These are phyloP conservation scores for Catocala nupta DNA, from an alignment of 2,888 invertebrate genomes.

Conservation along the genomic window DNA sequence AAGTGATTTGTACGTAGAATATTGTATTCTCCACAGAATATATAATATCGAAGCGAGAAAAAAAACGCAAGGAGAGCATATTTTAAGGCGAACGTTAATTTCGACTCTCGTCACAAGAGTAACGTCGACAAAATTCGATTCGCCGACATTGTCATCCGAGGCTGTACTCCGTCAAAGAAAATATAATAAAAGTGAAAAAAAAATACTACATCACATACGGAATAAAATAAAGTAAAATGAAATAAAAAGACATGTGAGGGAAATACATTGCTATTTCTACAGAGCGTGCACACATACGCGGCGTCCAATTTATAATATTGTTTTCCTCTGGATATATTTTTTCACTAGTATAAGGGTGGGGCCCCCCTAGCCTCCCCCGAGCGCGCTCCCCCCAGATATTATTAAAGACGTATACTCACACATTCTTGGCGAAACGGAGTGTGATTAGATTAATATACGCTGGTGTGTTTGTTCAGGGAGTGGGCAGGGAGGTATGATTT, in stretches of 20 bases:
- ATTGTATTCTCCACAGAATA: conserved; percentile 35
- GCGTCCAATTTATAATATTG: conserved; percentile 87
- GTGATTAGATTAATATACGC: conserved; percentile 86
- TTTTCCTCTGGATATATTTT: conserved; percentile 87
- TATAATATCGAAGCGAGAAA: conserved; percentile 10
- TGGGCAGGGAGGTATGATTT: conserved; percentile 44
- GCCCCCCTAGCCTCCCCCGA: conserved; percentile 44
- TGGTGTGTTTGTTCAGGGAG: conserved; percentile 58
- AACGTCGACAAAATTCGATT: conserved; percentile 50
- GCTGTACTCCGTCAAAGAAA: conserved; percentile 55
- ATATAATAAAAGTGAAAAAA: conserved; percentile 76
- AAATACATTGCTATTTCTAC: conserved; percentile 70
- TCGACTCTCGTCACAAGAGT: conserved; percentile 37
- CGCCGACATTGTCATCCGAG: conserved; percentile 51
- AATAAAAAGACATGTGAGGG: conserved; percentile 76
- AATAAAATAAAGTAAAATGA: conserved; percentile 84
- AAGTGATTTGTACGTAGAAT: conserved; percentile 38
- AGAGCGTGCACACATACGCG: conserved; percentile 66
- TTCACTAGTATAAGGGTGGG: conserved; percentile 80
- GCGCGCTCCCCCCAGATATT: conserved; percentile 79
- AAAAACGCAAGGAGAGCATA: conserved; percentile 35
- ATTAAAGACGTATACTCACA: conserved; percentile 87
- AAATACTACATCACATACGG: conserved; percentile 76
- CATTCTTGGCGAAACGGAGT: conserved; percentile 82
- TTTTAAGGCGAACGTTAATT: conserved; percentile 52